Evolutionary conservation across 1,140 invertebrate genomes (phyloP).

Genomic region (Caenorhabditis tropicalis): DNA sequence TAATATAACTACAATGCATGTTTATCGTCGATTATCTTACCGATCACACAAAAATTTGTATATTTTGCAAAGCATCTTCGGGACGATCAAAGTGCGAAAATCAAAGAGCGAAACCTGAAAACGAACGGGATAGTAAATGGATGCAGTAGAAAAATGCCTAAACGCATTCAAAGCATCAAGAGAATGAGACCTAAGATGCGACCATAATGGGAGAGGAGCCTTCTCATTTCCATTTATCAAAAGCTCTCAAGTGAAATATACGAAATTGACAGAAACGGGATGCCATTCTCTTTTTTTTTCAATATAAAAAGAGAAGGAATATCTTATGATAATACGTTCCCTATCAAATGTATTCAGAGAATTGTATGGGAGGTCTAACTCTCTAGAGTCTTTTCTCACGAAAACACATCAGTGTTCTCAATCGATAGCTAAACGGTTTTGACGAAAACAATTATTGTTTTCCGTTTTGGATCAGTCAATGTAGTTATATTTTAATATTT

Average conservation of each 20-base stretch:
- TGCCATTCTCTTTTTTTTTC: not conserved
- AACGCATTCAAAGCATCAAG: not conserved
- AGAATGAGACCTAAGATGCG: not conserved
- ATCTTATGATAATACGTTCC: no score
- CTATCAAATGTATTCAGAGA: no score
- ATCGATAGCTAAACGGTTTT: no score
- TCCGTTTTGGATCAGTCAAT: no score
- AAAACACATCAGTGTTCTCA: no score
- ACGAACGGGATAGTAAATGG: not conserved
- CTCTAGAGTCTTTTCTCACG: no score
- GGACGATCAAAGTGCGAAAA: not conserved
- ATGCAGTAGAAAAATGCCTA: not conserved
- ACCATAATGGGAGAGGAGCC: not conserved
- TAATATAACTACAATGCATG: no score
- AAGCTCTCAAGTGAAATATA: not conserved
- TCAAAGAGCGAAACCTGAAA: not conserved
- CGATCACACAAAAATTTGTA: not conserved
- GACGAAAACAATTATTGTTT: no score
- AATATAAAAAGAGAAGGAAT: no score
- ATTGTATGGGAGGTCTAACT: not conserved
- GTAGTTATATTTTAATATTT: no score
- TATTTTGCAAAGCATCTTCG: not conserved
- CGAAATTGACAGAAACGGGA: not conserved
- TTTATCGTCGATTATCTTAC: not conserved
- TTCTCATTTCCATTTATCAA: not conserved